Evolutionary conservation across 2,113 vertebrate genomes (phyloP), one percentile per base, ranked within the genome.

Genomic region (Crotalus helleri): DNA sequence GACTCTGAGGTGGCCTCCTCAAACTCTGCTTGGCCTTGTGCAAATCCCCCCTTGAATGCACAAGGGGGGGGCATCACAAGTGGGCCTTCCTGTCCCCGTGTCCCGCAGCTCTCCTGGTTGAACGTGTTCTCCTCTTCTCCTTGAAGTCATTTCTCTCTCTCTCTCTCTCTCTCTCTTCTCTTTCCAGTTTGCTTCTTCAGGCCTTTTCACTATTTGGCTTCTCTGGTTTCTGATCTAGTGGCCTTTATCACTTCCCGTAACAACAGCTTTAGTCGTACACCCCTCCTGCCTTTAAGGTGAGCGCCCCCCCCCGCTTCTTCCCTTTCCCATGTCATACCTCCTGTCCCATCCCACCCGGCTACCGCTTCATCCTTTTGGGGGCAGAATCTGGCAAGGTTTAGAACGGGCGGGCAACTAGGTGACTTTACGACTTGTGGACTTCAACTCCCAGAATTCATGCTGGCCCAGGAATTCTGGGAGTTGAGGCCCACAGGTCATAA

Each of bases 201-300:
- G 99, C 98, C 99, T 99, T 98, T 99, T 99, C 98, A 99, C 99
- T 99, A 99, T 99, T 97, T 99, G 99, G 99, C 99, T 99, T 98
- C 99, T 99, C 98, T 99, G 99, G 99, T 99, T 99, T 99, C 98
- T 99, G 98, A 99, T 99, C 98, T 99, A 99, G 98, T 99, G 99
- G 99, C 99, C 99, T 99, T 99, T 99, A 98, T 98, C 98, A 99
- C 98, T 98, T 99, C 98, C 98, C 97, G 99, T 98, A 98, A 98
- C 98, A 98, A 98, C 98, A 98, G 98, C 97, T 98, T 98, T 98
- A 98, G 98, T 99, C 98, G 98, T 98, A 98, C 98, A 98, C 98
- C 98, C 98, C 98, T 99, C 98, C 99, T 99, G 99, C 99, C 99
- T 99, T 99, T 98, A 98, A 99, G 99, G 99, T 99, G 99, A 99